Conservation (phyloP, 2,113 vertebrate species). For the Myotis brandtii region DNA sequence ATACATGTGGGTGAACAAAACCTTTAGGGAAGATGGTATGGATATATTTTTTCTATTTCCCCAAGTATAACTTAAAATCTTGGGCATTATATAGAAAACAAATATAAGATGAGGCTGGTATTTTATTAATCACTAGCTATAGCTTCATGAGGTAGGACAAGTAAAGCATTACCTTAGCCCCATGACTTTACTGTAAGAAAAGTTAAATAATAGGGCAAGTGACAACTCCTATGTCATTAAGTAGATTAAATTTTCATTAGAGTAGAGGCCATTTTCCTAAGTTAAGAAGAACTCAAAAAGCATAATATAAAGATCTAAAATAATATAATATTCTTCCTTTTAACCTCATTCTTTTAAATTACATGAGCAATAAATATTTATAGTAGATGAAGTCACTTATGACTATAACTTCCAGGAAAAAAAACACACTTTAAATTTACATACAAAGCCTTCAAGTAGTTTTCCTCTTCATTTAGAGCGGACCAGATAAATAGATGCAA, state of each 20-base stretch:
- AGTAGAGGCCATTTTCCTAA: not conserved
- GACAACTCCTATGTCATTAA: not conserved
- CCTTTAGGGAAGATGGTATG: not conserved
- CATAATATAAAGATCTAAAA: not conserved
- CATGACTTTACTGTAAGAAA: not conserved
- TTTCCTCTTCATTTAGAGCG: not conserved
- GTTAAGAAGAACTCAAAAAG: not conserved
- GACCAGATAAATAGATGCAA: not conserved
- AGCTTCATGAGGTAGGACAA: not conserved
- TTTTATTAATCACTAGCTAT: slow-evolving; percentile 23
- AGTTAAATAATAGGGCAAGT: not conserved
- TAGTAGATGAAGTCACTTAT: not conserved
- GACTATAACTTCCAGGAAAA: not conserved
- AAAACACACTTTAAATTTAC: not conserved
- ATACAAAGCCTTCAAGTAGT: not conserved
- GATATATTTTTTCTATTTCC: not conserved
- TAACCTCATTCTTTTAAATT: not conserved
- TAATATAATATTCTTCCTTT: not conserved
- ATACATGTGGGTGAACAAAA: not conserved
- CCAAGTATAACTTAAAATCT: not conserved
- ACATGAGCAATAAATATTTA: not conserved
- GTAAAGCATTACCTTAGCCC: not conserved
- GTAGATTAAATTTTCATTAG: slow-evolving; percentile 9
- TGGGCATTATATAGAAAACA: not conserved
- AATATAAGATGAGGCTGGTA: not conserved